Conservation (phyloP, 1,140 invertebrate genomes). For the Drosophila bocki region DNA sequence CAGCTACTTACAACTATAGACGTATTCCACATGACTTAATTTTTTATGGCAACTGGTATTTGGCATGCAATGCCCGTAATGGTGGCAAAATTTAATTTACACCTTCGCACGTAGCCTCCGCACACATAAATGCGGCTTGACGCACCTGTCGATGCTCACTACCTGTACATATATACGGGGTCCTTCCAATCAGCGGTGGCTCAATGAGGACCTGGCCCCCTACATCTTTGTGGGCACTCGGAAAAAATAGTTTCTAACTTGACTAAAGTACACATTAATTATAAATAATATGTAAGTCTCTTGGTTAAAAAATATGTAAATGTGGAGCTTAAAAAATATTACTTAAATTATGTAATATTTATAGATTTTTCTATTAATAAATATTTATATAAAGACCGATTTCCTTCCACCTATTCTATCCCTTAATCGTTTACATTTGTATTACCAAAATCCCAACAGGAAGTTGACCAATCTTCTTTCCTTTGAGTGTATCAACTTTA, state of each 20-base stretch:
- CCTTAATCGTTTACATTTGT: background rate
- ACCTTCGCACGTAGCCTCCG: constrained; percentile 72
- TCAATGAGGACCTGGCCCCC: constrained; percentile 7
- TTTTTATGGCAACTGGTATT: constrained; percentile 19
- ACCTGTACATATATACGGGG: constrained; percentile 29
- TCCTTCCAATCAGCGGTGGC: constrained; percentile 61
- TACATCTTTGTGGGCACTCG: constrained; percentile 6
- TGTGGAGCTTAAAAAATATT: too few species aligned
- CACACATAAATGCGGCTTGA: constrained; percentile 23
- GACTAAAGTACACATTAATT: too few species aligned
- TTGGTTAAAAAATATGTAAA: too few species aligned
- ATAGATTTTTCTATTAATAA: too few species aligned
- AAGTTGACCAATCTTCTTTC: background rate
- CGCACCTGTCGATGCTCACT: constrained; percentile 39
- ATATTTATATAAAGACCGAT: too few species aligned
- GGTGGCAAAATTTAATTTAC: constrained; percentile 79
- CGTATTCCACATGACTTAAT: constrained; percentile 6
- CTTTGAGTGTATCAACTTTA: background rate
- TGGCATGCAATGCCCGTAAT: constrained; percentile 64
- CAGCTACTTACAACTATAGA: background rate
- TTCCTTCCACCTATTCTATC: too few species aligned
- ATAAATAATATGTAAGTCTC: too few species aligned
- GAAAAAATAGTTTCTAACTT: constrained; percentile 4
- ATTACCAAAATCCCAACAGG: background rate
- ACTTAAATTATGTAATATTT: background rate